Conservation (phyloP, 2,113 vertebrate genomes). For the Sander lucioperca region DNA sequence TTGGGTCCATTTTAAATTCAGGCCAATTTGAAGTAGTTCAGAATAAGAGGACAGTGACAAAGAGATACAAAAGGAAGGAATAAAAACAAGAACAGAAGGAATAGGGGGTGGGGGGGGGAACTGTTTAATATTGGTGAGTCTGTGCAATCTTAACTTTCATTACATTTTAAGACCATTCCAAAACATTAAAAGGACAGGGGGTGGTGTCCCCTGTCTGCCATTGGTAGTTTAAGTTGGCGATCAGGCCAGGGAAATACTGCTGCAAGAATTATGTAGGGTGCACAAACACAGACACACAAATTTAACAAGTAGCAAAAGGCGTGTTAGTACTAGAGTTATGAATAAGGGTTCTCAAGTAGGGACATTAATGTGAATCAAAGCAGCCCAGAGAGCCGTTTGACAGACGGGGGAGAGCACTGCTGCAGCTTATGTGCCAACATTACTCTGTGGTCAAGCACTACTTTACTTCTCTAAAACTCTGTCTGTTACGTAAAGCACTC, state of each 20-base stretch:
- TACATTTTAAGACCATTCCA: conserved; percentile 33
- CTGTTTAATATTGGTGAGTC: conserved; percentile 49
- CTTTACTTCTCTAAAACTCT: not conserved
- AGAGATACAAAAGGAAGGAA: not conserved
- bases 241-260: not conserved
- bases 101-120: not conserved
- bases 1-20: conserved; percentile 24
- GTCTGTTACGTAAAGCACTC: conserved; percentile 12
- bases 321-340: not conserved
- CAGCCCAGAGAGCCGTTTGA: not conserved
- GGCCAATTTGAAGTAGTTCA: conserved; percentile 9
- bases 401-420: not conserved
- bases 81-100: not conserved
- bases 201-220: not conserved
- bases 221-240: not conserved
- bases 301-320: not conserved
- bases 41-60: not conserved
- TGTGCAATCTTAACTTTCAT: conserved; percentile 50
- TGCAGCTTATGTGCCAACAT: not conserved
- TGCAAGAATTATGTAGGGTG: not conserved
- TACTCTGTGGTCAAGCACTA: conserved; percentile 10
- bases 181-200: conserved; percentile 35
- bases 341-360: not conserved
- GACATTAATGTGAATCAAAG: not conserved
- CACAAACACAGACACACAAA: not conserved